Evolutionary conservation across 2,888 invertebrate genomes (phyloP).

Genomic region (Steinernema carpocapsae): DNA sequence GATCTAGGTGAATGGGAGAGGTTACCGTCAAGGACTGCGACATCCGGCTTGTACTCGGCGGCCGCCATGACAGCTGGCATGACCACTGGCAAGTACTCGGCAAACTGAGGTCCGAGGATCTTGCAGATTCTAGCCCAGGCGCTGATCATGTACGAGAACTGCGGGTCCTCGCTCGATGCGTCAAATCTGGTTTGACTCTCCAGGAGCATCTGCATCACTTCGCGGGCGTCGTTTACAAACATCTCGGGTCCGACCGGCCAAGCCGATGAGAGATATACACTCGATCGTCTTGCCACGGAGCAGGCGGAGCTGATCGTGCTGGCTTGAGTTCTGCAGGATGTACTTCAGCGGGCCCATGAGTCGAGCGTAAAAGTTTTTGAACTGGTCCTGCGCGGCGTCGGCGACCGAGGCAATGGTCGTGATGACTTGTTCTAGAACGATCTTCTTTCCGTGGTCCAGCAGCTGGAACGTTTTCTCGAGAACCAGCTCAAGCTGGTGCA

Average conservation of each 20-base stretch:
- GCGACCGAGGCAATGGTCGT: conserved; percentile 88
- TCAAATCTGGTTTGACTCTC: conserved; percentile 76
- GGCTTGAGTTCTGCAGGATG: conserved; percentile 89
- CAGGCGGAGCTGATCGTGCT: conserved; percentile 75
- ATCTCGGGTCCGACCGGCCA: conserved; percentile 74
- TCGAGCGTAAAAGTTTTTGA: conserved; percentile 89
- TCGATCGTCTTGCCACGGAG: conserved; percentile 97
- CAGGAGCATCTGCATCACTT: conserved; percentile 91
- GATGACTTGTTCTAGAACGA: conserved; percentile 85
- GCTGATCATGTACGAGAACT: conserved; percentile 92
- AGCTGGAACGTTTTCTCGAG: conserved; percentile 87
- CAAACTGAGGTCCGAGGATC: conserved; percentile 82
- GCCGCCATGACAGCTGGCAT: conserved; percentile 92
- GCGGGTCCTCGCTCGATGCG: conserved; percentile 50
- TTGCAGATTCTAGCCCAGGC: conserved; percentile 99
- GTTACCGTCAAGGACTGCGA: conserved; percentile 85
- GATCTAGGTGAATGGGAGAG: too few species aligned
- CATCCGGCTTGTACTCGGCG: conserved; percentile 90
- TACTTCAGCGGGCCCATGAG: conserved; percentile 88
- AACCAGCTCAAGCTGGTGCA: conserved; percentile 86
- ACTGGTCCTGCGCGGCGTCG: conserved; percentile 95
- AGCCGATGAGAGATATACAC: conserved; percentile 94
- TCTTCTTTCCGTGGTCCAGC: conserved; percentile 88
- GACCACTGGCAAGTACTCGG: conserved; percentile 83
- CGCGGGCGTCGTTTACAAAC: conserved; percentile 84